Evolutionary conservation across 2,797 vertebrate species (phyloP).

Genomic region (Sebastes nivosus): DNA sequence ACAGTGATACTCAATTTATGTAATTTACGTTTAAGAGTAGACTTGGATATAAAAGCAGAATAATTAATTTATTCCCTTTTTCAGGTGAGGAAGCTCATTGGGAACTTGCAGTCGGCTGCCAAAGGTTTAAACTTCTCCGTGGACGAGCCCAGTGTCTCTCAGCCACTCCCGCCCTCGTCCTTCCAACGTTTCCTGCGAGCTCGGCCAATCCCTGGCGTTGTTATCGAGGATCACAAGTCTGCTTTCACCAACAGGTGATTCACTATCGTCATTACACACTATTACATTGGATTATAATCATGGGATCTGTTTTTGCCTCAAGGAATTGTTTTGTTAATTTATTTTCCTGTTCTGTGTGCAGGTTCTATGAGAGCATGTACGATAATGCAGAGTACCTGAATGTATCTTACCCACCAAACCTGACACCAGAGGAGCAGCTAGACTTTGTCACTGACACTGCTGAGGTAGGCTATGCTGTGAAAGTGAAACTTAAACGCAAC

Average conservation of each 20-base stretch:
- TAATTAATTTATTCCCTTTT: not conserved
- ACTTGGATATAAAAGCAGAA: not conserved
- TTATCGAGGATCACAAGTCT: slow-evolving; percentile 86
- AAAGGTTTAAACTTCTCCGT: slow-evolving; percentile 51
- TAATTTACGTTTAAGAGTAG: not conserved
- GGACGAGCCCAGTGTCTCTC: slow-evolving; percentile 63
- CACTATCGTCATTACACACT: accelerated
- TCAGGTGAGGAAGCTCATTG: slow-evolving; percentile 82
- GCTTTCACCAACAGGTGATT: slow-evolving; percentile 86
- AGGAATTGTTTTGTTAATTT: not conserved
- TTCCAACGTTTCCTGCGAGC: slow-evolving; percentile 93
- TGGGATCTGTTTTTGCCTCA: not conserved
- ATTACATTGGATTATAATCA: accelerated
- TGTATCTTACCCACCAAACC: slow-evolving; percentile 80
- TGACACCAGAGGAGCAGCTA: slow-evolving; percentile 86
- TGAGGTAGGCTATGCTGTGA: slow-evolving; percentile 73
- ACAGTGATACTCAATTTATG: too few species aligned
- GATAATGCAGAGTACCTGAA: slow-evolving; percentile 87
- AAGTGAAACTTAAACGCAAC: too few species aligned
- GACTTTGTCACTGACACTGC: slow-evolving; percentile 85
- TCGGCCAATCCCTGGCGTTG: slow-evolving; percentile 86
- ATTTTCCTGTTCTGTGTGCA: slow-evolving; percentile 54
- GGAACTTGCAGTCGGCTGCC: slow-evolving; percentile 50
- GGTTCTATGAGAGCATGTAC: slow-evolving; percentile 92
- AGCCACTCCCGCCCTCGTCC: slow-evolving; percentile 92